Conservation (phyloP, 2,113 vertebrate species). For the Notiomystis cincta region DNA sequence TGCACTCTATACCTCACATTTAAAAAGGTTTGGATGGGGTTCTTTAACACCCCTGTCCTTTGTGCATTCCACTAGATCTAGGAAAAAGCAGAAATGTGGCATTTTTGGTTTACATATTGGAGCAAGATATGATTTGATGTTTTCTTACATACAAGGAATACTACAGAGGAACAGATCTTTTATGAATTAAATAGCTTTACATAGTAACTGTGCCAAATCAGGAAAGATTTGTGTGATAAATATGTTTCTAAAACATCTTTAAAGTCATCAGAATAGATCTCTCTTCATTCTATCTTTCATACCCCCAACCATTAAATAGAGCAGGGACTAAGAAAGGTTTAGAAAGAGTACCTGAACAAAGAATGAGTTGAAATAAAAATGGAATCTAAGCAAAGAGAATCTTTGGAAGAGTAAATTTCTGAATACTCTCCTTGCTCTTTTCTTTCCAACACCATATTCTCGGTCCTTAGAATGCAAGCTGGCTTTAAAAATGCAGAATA, state of each 20-base stretch:
- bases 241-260: neutral
- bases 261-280: neutral
- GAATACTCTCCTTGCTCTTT: neutral
- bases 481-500: neutral
- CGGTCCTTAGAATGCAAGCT: neutral
- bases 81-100: neutral
- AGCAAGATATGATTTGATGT: neutral
- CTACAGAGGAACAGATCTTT: neutral
- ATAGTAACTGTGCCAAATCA: neutral
- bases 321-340: conserved; percentile 5
- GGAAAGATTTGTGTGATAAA: neutral
- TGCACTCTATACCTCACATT: neutral
- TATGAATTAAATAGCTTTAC: neutral
- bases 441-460: neutral
- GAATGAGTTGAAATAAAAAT: neutral
- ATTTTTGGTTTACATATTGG: neutral
- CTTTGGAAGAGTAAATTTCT: neutral
- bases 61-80: neutral
- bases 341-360: neutral
- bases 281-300: neutral
- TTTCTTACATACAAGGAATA: neutral
- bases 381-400: neutral
- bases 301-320: neutral
- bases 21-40: neutral
- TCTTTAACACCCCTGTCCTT: neutral